These are phyloP conservation scores for Sapajus apella DNA, from an alignment of 2,113 vertebrate genomes.

Conservation along the genomic window DNA sequence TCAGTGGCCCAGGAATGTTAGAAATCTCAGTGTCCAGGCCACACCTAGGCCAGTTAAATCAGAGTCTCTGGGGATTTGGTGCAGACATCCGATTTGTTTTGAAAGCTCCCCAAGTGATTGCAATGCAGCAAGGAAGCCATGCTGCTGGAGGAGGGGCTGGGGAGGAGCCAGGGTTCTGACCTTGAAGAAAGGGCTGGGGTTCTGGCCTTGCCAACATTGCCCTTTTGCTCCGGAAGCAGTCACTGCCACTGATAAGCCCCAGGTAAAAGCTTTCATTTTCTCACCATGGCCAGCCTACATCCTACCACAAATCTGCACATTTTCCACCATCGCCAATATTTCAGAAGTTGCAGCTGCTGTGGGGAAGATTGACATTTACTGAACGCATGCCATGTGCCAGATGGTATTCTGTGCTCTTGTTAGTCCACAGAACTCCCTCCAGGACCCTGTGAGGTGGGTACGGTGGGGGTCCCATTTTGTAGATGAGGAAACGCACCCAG, in stretches of 20 bases:
- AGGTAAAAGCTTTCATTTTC: background rate
- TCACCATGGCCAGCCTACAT: rapidly evolving
- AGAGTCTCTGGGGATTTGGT: background rate
- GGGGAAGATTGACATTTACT: background rate
- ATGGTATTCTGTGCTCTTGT: rapidly evolving
- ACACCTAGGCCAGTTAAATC: too few relatives aligned
- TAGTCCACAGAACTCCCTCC: background rate
- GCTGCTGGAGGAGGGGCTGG: background rate
- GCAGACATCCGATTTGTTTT: background rate
- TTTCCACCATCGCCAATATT: rapidly evolving
- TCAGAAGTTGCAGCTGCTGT: rapidly evolving
- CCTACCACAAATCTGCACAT: rapidly evolving
- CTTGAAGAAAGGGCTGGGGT: too few relatives aligned
- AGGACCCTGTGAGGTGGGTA: background rate
- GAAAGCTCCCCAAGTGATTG: background rate
- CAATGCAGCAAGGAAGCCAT: rapidly evolving
- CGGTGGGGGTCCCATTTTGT: background rate
- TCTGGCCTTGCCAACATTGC: rapidly evolving
- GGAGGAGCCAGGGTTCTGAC: background rate
- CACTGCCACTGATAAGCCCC: rapidly evolving
- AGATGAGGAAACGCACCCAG: rapidly evolving
- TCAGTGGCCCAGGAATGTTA: background rate
- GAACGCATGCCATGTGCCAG: rapidly evolving
- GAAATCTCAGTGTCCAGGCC: background rate
- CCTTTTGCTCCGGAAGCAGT: background rate